A percentile compares a stretch with the other conserved stretches of the same genome.
phyloP scores from a whole-genome alignment of 2,888 invertebrate species.

The Pristionchus entomophagus region DNA sequence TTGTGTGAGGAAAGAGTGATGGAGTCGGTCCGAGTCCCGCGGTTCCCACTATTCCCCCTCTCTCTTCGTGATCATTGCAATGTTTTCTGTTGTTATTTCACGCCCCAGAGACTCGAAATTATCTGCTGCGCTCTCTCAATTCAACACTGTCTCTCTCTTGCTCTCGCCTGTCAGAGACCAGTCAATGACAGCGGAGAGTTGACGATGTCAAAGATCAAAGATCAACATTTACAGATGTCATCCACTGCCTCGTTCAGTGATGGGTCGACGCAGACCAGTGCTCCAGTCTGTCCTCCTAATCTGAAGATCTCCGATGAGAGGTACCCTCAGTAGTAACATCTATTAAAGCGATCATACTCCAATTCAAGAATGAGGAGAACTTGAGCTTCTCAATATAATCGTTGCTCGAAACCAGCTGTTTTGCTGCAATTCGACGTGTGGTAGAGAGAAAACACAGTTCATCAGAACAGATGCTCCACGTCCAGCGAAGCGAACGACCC shows the following conservation, averaged over 20 bases:
- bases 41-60: not conserved
- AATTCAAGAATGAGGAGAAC: too few relatives aligned
- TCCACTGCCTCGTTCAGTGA: not conserved
- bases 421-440: too few relatives aligned
- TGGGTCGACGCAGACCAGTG: not conserved
- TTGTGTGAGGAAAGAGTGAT: not conserved
- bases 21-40: not conserved
- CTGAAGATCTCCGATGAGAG: slow-evolving; percentile 1
- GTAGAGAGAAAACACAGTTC: not conserved
- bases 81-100: not conserved
- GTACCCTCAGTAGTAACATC: too few relatives aligned
- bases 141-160: not conserved
- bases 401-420: too few relatives aligned
- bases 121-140: not conserved
- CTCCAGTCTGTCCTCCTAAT: not conserved
- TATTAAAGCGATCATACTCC: too few relatives aligned
- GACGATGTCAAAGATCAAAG: too few relatives aligned
- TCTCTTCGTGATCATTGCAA: not conserved
- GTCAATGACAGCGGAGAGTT: too few relatives aligned
- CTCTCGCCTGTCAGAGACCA: too few relatives aligned
- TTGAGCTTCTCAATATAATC: too few relatives aligned
- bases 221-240: not conserved
- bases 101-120: not conserved
- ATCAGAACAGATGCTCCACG: not conserved
- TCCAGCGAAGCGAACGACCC: too few relatives aligned